A percentile compares a stretch with the other conserved stretches of the same genome.
phyloP scores from a whole-genome alignment of 1,140 invertebrate genomes.

The Diuraphis noxia region DNA sequence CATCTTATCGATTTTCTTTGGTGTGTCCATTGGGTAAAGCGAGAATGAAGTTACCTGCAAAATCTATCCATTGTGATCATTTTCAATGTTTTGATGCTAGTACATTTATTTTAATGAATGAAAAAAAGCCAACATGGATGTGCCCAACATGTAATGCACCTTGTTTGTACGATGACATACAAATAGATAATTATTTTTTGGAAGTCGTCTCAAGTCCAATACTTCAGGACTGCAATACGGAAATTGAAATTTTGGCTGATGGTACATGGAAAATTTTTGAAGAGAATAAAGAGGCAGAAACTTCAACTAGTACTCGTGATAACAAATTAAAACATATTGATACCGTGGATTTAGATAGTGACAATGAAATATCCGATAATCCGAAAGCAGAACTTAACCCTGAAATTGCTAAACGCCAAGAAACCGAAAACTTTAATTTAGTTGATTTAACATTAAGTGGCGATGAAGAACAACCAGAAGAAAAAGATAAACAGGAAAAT shows the following conservation, averaged over 20 bases:
- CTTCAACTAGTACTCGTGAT: background rate
- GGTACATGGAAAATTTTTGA: conserved; percentile 35
- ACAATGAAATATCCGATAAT: background rate
- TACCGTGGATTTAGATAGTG: conserved; percentile 12
- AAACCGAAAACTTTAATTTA: background rate
- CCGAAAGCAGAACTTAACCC: background rate
- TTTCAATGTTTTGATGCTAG: conserved; percentile 97
- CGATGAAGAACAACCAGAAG: background rate
- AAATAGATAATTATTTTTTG: conserved; percentile 45
- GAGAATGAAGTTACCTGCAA: conserved; percentile 88
- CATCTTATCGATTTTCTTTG: conserved; percentile 47
- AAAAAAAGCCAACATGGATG: conserved; percentile 95
- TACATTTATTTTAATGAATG: conserved; percentile 96
- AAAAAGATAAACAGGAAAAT: background rate
- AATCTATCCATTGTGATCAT: conserved; percentile 88
- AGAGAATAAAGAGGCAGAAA: conserved; percentile 29
- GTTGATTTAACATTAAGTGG: background rate
- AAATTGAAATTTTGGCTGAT: conserved; percentile 43
- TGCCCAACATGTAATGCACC: conserved; percentile 94
- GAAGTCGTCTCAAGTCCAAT: background rate
- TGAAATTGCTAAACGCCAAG: background rate
- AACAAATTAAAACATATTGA: background rate
- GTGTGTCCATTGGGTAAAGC: conserved; percentile 89
- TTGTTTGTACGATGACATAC: conserved; percentile 47
- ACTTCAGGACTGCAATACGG: background rate